Evolutionary conservation across 2,888 invertebrate genomes (phyloP).

Genomic region (Linnaemya tessellans): DNA sequence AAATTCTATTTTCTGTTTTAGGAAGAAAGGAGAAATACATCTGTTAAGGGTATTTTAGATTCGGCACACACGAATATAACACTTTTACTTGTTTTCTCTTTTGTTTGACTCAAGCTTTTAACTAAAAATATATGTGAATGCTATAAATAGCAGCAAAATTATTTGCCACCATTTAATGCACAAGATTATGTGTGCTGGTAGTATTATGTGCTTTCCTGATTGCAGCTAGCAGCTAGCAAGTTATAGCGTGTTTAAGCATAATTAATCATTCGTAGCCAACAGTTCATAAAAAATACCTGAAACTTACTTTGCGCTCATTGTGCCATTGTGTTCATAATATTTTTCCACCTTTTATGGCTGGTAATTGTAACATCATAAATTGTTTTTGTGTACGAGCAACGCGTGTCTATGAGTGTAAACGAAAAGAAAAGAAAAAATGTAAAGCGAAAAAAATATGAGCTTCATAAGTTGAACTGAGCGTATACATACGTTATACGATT

Average conservation of each 20-base stretch:
- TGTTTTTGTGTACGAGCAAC: no score
- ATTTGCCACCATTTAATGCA: not conserved
- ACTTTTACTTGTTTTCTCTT: no score
- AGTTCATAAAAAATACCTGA: slow-evolving; percentile 67
- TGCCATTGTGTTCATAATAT: slow-evolving; percentile 38
- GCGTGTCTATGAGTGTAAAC: no score
- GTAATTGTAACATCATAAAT: no score
- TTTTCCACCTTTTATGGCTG: slow-evolving; percentile 10
- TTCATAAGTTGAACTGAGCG: no score
- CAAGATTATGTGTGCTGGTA: not conserved
- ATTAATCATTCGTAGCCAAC: slow-evolving; percentile 68
- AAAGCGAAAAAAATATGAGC: no score
- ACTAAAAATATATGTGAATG: not conserved
- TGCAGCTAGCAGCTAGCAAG: slow-evolving; percentile 6
- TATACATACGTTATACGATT: no score
- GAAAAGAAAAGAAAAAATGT: no score
- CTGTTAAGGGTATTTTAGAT: no score
- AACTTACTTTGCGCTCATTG: slow-evolving; percentile 50
- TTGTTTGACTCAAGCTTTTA: not conserved
- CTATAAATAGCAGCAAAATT: slow-evolving; percentile 38
- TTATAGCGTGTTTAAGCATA: slow-evolving; percentile 60
- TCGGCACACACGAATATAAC: no score
- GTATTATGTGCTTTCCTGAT: slow-evolving; percentile 8
- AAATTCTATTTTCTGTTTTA: no score
- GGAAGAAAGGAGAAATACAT: no score